Evolutionary conservation across 2,113 vertebrate species (phyloP), one percentile per base, ranked within the genome.

Genomic region (Antechinus flavipes): DNA sequence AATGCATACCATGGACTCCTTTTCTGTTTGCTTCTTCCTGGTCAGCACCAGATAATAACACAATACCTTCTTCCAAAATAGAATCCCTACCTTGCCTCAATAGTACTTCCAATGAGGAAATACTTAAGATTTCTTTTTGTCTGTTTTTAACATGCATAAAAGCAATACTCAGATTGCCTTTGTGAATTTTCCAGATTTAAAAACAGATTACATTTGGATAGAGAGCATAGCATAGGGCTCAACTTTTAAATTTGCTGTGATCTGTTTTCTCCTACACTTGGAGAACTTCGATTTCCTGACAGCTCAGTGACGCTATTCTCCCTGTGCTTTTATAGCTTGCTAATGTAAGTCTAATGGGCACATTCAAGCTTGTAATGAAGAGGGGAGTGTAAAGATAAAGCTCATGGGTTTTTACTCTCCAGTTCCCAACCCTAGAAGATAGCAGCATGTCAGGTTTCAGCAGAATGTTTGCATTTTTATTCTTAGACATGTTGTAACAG

Each of bases 1-100:
- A 95, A 95, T 95, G 95, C 68, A 94, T 96, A 93, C 50, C 53
- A 89, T 94, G 53, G 24, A 8, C 94, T 95, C 91, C 84, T 93
- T 92, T 97, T 91, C 95, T 94, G 46, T 89, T 96, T 95, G 93
- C 93, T 95, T 97, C 58, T 95, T 92, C 96, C 96, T 96, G 91
- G 95, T 97, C 92, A 97, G 61, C 10, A 92, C 30, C 53, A 95
- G 93, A 91, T 93, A 95, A 90, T 96, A 98, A 96, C 84, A 97
- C 95, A 92, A 42, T 95, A 61, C 90, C 96, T 96, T 92, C 96
- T 97, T 50, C 91, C 56, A 92, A 93, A 94, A 84, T 84, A 84
- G 42, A 84, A 84, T 84, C 94, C 49, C 89, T 91, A 95, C 96
- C 94, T 93, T 92, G 93, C 96, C 91, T 94, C 90, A 95, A 91